Evolutionary conservation across 2,888 invertebrate genomes (phyloP).

Genomic region (Embidobia sp.): DNA sequence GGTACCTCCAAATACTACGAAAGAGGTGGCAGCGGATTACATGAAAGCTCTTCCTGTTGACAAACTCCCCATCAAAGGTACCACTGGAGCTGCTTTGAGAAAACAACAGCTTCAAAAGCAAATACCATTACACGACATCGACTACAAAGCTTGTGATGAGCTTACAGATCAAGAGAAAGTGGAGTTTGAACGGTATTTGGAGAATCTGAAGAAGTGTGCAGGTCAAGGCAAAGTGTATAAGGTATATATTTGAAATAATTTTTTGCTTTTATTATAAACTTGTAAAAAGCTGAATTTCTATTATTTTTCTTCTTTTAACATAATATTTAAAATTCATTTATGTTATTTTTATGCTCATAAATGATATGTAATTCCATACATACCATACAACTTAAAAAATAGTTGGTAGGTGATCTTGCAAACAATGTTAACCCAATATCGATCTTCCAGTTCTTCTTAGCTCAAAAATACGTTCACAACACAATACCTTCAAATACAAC

Average conservation of each 20-base stretch:
- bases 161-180: conserved; percentile 82
- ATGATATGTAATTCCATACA: too few relatives aligned
- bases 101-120: conserved; percentile 92
- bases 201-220: conserved; percentile 86
- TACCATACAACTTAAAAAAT: too few relatives aligned
- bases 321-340: neutral
- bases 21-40: conserved; percentile 86
- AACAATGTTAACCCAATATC: conserved; percentile 68
- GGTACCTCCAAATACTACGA: conserved; percentile 87
- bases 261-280: too few relatives aligned
- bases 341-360: too few relatives aligned
- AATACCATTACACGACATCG: conserved; percentile 92
- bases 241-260: too few relatives aligned
- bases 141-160: conserved; percentile 84
- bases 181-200: conserved; percentile 83
- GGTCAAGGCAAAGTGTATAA: conserved; percentile 89
- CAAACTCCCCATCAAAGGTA: conserved; percentile 90
- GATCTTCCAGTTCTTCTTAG: conserved; percentile 71
- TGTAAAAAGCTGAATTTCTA: too few relatives aligned
- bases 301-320: too few relatives aligned
- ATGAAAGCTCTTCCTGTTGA: conserved; percentile 82
- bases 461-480: conserved; percentile 74
- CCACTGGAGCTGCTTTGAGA: conserved; percentile 89
- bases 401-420: neutral
- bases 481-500: conserved; percentile 71